Evolutionary conservation across 2,113 vertebrate species (phyloP), one percentile per base, ranked within the genome.

Genomic region (Gadus macrocephalus): DNA sequence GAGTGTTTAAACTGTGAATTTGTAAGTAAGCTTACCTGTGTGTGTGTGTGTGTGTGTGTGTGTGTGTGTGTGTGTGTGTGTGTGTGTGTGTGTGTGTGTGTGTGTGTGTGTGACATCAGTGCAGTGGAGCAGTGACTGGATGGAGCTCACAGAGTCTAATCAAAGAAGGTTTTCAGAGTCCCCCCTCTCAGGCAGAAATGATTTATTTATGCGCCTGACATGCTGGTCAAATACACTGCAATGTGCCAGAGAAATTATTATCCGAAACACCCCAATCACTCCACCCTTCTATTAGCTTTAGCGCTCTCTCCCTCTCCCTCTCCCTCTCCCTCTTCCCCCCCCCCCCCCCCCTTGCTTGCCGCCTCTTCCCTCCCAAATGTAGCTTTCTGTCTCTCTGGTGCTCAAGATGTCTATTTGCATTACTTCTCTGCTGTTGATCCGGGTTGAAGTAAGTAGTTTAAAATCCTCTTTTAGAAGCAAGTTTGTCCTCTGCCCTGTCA

Each of bases 131-230:
- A 67, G 78, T 31, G 5, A 72, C 69, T 77, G 76, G 74, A 76
- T 66, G 15, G 19, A 60, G 62, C 70, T 72, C 70, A 71, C 67
- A 75, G 17, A 69, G 16, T 78, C 70, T 53, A 76, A 71, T 76
- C 71, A 55, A 67, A 67, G 53, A 62, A n/a, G 58, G 20, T 76
- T 75, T 66, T 74, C 71, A 61, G 59, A 73, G 42, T 69, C 70
- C 25, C 72, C 70, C 71, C 68, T 71, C 22, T 76, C 64, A 27
- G 19, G 69, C 49, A 71, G 49, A 64, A 64, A 69, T 71, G 64
- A 58, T 75, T 83, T 74, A 79, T 77, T 74, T 76, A 63, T 66
- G 61, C 62, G 68, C 55, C 25, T 25, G 70, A 78, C 81, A 74
- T 53, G 53, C 74, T 78, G 68, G 78, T 76, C 55, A n/a, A 71